These are phyloP conservation scores for Megalops cyprinoides DNA, from an alignment of 2,797 vertebrate genomes.

Conservation along the genomic window DNA sequence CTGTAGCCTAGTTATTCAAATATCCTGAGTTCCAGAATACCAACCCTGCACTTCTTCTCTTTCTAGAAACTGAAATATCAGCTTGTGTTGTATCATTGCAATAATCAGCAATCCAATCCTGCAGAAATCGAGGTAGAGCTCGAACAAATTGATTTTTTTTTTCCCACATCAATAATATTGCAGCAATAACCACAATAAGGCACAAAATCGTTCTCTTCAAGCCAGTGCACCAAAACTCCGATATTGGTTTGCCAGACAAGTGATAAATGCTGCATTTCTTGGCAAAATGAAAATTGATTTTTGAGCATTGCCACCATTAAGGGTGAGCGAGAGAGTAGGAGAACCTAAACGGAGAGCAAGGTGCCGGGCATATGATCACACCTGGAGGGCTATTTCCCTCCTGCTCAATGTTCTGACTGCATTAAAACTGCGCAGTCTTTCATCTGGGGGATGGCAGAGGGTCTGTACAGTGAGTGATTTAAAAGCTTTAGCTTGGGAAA, in stretches of 20 bases:
- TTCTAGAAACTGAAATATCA: not conserved
- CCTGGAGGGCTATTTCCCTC: not conserved
- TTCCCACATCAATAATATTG: not conserved
- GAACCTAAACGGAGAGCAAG: not conserved
- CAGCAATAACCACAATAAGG: not conserved
- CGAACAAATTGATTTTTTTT: not conserved
- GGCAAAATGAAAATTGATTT: slow-evolving; percentile 20
- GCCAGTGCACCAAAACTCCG: not conserved
- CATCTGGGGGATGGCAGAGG: not conserved
- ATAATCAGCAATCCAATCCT: not conserved
- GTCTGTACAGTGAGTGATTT: not conserved
- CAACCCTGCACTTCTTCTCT: not conserved
- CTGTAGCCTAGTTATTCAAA: not conserved
- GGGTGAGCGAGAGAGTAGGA: not conserved
- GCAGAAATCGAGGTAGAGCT: not conserved
- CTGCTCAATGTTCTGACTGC: too few species aligned
- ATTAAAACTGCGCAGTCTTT: not conserved
- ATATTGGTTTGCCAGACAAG: not conserved
- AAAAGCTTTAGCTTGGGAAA: not conserved
- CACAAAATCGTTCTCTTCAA: not conserved
- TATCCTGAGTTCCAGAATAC: not conserved
- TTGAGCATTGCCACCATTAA: not conserved
- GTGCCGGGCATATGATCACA: not conserved
- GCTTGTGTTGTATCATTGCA: not conserved
- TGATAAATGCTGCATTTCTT: not conserved